Conservation (phyloP, 2,888 invertebrate genomes). For the Drepana falcataria region DNA sequence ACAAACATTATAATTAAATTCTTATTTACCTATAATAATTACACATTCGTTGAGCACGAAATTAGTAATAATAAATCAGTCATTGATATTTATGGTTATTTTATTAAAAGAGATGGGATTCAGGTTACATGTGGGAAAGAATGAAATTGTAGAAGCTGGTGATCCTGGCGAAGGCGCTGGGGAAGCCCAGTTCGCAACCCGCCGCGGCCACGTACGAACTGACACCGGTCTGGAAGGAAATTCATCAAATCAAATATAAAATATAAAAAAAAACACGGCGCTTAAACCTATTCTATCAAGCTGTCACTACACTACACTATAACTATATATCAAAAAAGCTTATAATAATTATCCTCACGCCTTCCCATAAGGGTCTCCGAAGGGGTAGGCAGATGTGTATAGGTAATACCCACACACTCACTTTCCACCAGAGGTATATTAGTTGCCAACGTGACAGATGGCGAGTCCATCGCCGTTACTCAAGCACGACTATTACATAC, state of each 20-base stretch:
- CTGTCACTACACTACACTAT: too few relatives aligned
- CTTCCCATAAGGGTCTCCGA: too few relatives aligned
- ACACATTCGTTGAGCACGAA: constrained; percentile 1
- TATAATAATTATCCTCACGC: too few relatives aligned
- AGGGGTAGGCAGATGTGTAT: too few relatives aligned
- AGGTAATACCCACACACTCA: too few relatives aligned
- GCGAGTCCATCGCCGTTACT: too few relatives aligned
- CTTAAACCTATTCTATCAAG: too few relatives aligned
- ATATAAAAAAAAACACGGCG: too few relatives aligned
- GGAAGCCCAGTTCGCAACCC: constrained; percentile 44
- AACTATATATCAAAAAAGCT: too few relatives aligned
- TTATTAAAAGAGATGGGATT: not conserved
- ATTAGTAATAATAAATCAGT: not conserved
- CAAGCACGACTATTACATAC: too few relatives aligned
- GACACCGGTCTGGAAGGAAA: constrained; percentile 42
- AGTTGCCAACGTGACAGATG: too few relatives aligned
- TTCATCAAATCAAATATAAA: not conserved
- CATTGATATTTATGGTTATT: not conserved
- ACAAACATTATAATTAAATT: not conserved
- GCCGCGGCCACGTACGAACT: constrained; percentile 43
- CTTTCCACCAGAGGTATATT: too few relatives aligned
- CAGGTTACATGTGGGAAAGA: constrained; percentile 26
- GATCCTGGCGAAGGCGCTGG: constrained; percentile 47
- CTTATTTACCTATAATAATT: not conserved
- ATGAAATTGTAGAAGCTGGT: constrained; percentile 47